phyloP scores from a whole-genome alignment of 2,888 invertebrate species.

The Hypsopygia costalis region DNA sequence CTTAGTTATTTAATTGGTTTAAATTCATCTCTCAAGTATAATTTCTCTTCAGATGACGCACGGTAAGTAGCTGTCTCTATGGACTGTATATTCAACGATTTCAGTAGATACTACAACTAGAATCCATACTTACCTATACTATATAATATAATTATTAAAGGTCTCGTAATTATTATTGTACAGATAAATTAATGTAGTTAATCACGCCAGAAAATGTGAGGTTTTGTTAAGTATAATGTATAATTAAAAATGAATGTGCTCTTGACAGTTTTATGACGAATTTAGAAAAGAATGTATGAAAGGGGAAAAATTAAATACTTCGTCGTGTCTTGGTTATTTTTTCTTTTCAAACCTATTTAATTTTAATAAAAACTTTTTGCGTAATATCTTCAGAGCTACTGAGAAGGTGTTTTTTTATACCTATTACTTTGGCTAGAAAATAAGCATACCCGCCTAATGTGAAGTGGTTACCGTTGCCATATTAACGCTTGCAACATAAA shows the following conservation, averaged over 20 bases:
- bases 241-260: constrained; percentile 78
- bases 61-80: constrained; percentile 19
- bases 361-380: neutral
- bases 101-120: constrained; percentile 59
- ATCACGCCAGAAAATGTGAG: constrained; percentile 74
- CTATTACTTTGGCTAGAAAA: too few relatives aligned
- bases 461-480: too few relatives aligned
- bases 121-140: constrained; percentile 59
- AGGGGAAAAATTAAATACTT: constrained; percentile 78
- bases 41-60: constrained; percentile 45
- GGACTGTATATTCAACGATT: constrained; percentile 50
- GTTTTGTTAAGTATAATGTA: constrained; percentile 77
- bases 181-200: constrained; percentile 78
- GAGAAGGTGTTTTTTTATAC: too few relatives aligned
- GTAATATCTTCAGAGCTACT: too few relatives aligned
- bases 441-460: too few relatives aligned
- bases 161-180: constrained; percentile 78
- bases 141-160: constrained; percentile 71
- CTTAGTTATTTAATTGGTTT: constrained; percentile 28
- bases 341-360: constrained; percentile 38
- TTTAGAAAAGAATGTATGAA: constrained; percentile 79
- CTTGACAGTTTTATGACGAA: constrained; percentile 79
- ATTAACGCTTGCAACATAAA: too few relatives aligned
- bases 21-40: constrained; percentile 15
- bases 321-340: constrained; percentile 75